Conservation (phyloP, 2,113 vertebrate species). For the Myodes glareolus region DNA sequence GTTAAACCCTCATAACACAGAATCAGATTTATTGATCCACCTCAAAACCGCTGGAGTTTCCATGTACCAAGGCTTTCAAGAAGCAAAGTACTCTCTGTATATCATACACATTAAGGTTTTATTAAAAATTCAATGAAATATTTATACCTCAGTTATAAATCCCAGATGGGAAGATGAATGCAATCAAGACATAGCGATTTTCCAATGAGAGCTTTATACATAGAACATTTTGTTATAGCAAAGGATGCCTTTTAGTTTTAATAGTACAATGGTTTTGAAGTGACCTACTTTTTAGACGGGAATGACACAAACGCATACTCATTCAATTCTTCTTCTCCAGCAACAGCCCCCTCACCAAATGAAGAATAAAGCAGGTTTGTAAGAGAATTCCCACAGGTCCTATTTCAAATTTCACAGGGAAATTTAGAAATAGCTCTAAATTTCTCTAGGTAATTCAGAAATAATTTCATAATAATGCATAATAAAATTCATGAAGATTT, state of each 20-base stretch:
- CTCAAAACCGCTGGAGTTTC: slow-evolving; percentile 82
- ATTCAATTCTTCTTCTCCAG: slow-evolving; percentile 47
- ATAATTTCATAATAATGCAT: slow-evolving; percentile 83
- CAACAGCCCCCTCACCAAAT: neutral
- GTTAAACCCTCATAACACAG: slow-evolving; percentile 79
- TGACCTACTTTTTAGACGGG: slow-evolving; percentile 45
- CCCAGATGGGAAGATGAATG: slow-evolving; percentile 79
- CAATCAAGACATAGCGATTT: slow-evolving; percentile 79
- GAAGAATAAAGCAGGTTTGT: slow-evolving; percentile 78
- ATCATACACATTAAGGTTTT: slow-evolving; percentile 84
- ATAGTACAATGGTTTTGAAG: slow-evolving; percentile 57
- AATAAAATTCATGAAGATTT: slow-evolving; percentile 83
- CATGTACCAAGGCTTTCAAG: slow-evolving; percentile 82
- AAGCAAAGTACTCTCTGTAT: slow-evolving; percentile 64
- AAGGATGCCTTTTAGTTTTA: slow-evolving; percentile 60
- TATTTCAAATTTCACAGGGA: slow-evolving; percentile 78
- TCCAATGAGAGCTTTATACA: slow-evolving; percentile 75
- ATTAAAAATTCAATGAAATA: slow-evolving; percentile 88
- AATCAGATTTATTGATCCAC: slow-evolving; percentile 83
- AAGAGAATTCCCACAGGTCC: slow-evolving; percentile 53
- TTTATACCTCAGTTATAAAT: slow-evolving; percentile 85
- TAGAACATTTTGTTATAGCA: slow-evolving; percentile 69
- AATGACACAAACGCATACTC: slow-evolving; percentile 49
- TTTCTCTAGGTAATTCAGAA: slow-evolving; percentile 82
- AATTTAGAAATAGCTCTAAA: slow-evolving; percentile 83